Conservation (phyloP, 2,797 vertebrate species). For the Acridotheres tristis region DNA sequence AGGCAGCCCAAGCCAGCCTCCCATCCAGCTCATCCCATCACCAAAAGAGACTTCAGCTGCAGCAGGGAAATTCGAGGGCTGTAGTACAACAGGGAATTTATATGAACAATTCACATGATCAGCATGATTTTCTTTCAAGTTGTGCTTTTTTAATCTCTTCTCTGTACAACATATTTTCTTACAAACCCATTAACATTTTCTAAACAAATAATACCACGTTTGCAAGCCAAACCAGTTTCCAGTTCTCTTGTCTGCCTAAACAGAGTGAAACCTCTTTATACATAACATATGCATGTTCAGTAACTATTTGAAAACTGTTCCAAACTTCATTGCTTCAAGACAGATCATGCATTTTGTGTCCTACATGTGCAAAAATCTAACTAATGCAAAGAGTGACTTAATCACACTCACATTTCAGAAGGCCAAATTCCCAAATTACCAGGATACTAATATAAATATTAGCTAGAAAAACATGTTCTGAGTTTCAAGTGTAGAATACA, state of each 20-base stretch:
- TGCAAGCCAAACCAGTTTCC: background rate
- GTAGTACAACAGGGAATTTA: background rate
- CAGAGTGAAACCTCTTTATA: background rate
- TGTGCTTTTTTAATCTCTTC: fast-evolving
- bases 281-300: background rate
- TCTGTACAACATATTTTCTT: background rate
- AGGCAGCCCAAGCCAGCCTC: background rate
- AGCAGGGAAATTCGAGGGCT: background rate
- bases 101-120: background rate
- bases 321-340: background rate
- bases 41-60: background rate
- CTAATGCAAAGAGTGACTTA: background rate
- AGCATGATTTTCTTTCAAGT: background rate
- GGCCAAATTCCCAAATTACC: background rate
- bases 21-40: background rate
- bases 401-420: background rate
- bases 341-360: background rate
- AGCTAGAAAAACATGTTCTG: background rate
- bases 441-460: background rate
- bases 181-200: background rate
- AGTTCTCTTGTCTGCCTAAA: background rate
- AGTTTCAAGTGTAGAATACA: background rate
- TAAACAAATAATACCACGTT: background rate
- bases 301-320: background rate
- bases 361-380: background rate